Conservation (phyloP, 2,113 vertebrate genomes). For the Micronisus gabar region DNA sequence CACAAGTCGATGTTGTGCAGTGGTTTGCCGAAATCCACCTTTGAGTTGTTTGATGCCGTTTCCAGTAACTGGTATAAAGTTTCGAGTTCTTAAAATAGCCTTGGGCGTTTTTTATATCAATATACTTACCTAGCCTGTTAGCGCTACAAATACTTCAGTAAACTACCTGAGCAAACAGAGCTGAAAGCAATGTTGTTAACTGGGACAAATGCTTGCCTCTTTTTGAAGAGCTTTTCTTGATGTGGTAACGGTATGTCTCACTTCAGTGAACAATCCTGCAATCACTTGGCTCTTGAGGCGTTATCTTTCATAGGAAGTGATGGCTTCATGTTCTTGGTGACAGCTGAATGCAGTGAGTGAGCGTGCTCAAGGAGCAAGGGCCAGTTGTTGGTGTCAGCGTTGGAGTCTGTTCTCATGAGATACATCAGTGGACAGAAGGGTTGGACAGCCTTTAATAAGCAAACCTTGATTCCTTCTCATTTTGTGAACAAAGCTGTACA, state of each 20-base stretch:
- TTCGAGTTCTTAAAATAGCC: neutral
- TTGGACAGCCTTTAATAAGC: neutral
- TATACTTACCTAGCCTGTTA: neutral
- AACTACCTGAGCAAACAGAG: neutral
- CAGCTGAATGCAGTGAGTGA: neutral
- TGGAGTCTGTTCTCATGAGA: neutral
- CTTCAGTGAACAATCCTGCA: neutral
- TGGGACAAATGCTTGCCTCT: neutral
- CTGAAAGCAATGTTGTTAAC: neutral
- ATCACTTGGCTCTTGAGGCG: neutral
- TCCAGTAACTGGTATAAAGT: neutral
- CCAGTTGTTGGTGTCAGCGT: rapidly evolving
- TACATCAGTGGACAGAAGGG: neutral
- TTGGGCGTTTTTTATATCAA: neutral
- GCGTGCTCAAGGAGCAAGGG: neutral
- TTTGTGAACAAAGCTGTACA: neutral
- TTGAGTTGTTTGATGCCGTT: neutral
- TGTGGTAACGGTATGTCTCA: rapidly evolving
- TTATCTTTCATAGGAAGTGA: neutral
- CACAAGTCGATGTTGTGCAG: neutral
- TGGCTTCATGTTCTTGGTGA: rapidly evolving
- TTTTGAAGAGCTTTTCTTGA: neutral
- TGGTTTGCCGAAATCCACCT: neutral
- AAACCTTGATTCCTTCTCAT: neutral
- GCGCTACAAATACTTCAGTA: rapidly evolving